phyloP scores from a whole-genome alignment of 1,140 invertebrate species.

The Idris sp. region DNA sequence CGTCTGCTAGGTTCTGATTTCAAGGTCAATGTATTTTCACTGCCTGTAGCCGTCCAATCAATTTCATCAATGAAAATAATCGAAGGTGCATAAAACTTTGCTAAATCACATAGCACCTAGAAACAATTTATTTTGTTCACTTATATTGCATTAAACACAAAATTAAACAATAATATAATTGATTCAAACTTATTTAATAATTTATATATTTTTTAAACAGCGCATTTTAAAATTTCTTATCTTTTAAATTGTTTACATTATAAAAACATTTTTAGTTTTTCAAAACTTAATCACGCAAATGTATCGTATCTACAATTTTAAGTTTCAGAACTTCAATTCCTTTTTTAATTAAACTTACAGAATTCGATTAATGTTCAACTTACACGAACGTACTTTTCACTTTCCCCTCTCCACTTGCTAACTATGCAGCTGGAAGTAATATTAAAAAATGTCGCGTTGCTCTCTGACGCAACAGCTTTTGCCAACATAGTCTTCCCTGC shows the following conservation, averaged over 20 bases:
- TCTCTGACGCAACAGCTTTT: conserved; percentile 91
- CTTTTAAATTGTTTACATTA: not conserved
- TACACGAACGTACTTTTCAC: conserved; percentile 93
- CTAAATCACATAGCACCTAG: conserved; percentile 90
- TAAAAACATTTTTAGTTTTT: not conserved
- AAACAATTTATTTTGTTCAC: no score
- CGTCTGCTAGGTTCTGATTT: conserved; percentile 95
- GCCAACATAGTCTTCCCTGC: conserved; percentile 92
- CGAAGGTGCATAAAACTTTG: conserved; percentile 92
- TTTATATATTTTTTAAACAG: no score
- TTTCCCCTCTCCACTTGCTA: conserved; percentile 97
- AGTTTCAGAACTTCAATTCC: conserved; percentile 12
- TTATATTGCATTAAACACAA: no score
- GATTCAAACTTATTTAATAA: no score
- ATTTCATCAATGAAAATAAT: conserved; percentile 98
- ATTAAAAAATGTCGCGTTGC: conserved; percentile 93
- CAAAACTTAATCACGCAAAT: conserved; percentile 13
- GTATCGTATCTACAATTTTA: conserved; percentile 2
- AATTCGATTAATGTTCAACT: conserved; percentile 62
- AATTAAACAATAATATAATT: no score
- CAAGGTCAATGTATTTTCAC: conserved; percentile 80
- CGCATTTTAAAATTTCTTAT: not conserved
- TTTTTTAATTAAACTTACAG: not conserved
- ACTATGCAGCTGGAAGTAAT: conserved; percentile 92
- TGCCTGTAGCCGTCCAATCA: conserved; percentile 89